Evolutionary conservation across 2,888 invertebrate genomes (phyloP), one percentile per base, ranked within the genome.

Genomic region (Yponomeuta evonymella): DNA sequence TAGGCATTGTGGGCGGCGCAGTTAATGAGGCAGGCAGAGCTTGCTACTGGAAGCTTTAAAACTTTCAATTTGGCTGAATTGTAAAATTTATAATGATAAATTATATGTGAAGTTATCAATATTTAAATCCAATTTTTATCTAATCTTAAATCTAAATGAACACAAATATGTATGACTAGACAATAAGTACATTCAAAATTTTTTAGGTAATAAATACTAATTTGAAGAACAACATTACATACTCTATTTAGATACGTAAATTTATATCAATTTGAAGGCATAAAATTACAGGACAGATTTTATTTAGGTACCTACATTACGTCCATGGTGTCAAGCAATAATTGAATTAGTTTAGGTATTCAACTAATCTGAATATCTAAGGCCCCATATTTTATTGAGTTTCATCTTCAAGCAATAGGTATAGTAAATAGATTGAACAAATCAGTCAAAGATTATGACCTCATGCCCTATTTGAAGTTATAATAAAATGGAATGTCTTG

Each of bases 361-460:
- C 15, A 58, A 58, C 79, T 79, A 74, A 73, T 75, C 73, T 77
- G 73, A 79, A 72, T 63, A 67, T 70, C 73, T 73, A 82, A 82
- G 82, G 82, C 81, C 81, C 79, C 81, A 76, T 77, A 75, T 15
- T 58, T 79, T 78, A 78, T 79, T 79, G 76, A 75, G 74, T 72
- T 75, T 76, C 71, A 79, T 79, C 71, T 75, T 76, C 71, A 79
- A 79, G 78, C 77, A 74, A 72, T 74, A 23, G 23, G 23, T 23
- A 72, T 70, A 70, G 43, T 70, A 43, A 43, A 43, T 43, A 33
- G 33, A 33, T 33, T 33, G 43, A 43, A 43, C 6, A 43, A 43
- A 43, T 43, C 43, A 8, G 43, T 43, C 43, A 43, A 5, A 5
- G 9, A 43, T 43, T 43, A 43, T 43, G 43, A 43, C 43, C 9